phyloP scores from a whole-genome alignment of 2,888 invertebrate species.

The Sinohyriopsis cumingii region DNA sequence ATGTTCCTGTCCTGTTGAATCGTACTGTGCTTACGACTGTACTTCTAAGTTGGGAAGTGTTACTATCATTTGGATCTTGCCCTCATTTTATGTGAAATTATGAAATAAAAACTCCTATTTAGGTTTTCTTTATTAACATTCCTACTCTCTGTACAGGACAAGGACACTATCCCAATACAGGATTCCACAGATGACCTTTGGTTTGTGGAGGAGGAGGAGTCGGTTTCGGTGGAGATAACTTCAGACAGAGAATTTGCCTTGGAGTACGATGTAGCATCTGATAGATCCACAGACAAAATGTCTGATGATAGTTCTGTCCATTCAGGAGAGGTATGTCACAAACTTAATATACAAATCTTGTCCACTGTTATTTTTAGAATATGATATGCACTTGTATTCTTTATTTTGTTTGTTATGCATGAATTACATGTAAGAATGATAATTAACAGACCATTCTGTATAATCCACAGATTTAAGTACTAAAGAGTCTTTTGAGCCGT shows the following conservation, averaged over 20 bases:
- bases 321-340: conserved; percentile 34
- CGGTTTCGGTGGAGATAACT: conserved; percentile 25
- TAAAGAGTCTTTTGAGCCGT: too few species aligned
- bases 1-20: too few species aligned
- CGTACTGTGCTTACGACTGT: too few species aligned
- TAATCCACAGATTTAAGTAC: too few species aligned
- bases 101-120: background rate
- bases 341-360: too few species aligned
- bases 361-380: background rate
- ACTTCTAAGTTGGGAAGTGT: too few species aligned
- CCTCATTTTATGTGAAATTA: background rate
- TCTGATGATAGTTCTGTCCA: conserved; percentile 31
- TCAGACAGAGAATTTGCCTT: conserved; percentile 45
- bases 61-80: too few species aligned
- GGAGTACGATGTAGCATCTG: conserved; percentile 49
- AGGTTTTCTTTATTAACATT: background rate
- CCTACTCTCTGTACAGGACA: conserved; percentile 30
- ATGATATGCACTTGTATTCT: background rate
- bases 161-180: conserved; percentile 48
- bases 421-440: background rate
- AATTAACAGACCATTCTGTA: background rate
- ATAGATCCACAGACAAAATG: conserved; percentile 18
- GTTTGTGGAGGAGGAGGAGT: conserved; percentile 52
- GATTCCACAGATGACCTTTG: conserved; percentile 59
- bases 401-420: background rate